phyloP scores from a whole-genome alignment of 2,113 vertebrate species.

The Mesoclemmys tuberculata region DNA sequence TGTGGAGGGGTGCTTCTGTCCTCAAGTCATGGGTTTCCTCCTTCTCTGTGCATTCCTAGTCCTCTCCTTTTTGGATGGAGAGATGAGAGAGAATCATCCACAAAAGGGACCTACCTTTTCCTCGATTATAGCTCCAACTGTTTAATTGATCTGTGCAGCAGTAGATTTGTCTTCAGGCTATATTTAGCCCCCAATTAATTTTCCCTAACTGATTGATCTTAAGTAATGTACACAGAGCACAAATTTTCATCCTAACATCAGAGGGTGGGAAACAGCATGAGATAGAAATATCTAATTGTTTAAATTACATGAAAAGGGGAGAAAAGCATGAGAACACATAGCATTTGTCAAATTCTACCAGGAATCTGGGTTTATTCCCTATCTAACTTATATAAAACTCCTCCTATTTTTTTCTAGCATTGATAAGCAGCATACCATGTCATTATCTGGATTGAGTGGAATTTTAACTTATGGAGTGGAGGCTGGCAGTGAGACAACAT shows the following conservation, averaged over 20 bases:
- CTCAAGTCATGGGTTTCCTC: neutral
- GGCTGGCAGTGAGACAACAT: neutral
- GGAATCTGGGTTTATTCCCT: neutral
- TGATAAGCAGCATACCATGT: neutral
- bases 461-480: neutral
- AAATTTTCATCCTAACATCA: neutral
- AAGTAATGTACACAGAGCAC: neutral
- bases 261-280: neutral
- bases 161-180: neutral
- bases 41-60: neutral
- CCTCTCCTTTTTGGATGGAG: neutral
- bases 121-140: neutral
- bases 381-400: neutral
- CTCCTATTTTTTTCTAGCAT: neutral
- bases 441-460: neutral
- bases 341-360: neutral
- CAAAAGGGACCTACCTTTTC: neutral
- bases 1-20: neutral
- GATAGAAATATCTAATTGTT: neutral
- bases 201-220: neutral
- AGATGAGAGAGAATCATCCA: neutral
- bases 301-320: neutral
- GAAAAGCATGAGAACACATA: neutral
- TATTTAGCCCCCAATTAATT: neutral
- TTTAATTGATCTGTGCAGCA: neutral